Conservation (phyloP, 2,797 vertebrate genomes). For the Neosalanx taihuensis region DNA sequence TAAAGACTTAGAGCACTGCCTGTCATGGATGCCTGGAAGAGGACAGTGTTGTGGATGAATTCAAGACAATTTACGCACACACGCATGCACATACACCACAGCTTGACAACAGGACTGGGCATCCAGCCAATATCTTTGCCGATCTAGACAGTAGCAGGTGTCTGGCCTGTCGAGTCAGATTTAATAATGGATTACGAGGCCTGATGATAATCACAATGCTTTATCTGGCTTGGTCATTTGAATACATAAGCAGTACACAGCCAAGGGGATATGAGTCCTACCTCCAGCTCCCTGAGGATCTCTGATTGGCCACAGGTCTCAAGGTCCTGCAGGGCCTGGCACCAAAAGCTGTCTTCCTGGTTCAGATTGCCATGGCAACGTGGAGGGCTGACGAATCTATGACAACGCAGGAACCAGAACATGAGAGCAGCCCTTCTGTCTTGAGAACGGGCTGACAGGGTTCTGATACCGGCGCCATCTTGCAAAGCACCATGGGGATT, state of each 20-base stretch:
- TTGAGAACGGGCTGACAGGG: slow-evolving; percentile 42
- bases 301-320: slow-evolving; percentile 98
- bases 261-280: slow-evolving; percentile 60
- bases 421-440: slow-evolving; percentile 75
- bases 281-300: slow-evolving; percentile 97
- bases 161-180: slow-evolving; percentile 52
- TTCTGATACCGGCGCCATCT: slow-evolving; percentile 32
- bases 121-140: slow-evolving; percentile 21
- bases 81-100: slow-evolving; percentile 5
- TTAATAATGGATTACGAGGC: slow-evolving; percentile 65
- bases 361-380: slow-evolving; percentile 83
- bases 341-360: slow-evolving; percentile 92
- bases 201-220: slow-evolving; percentile 61
- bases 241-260: background rate
- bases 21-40: slow-evolving; percentile 88
- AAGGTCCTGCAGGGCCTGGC: slow-evolving; percentile 95
- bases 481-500: slow-evolving; percentile 76
- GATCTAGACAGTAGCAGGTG: slow-evolving; percentile 46
- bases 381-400: slow-evolving; percentile 88
- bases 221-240: slow-evolving; percentile 46
- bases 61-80: background rate
- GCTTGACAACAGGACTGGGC: slow-evolving; percentile 31
- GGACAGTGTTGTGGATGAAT: slow-evolving; percentile 16
- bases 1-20: slow-evolving; percentile 84
- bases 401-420: slow-evolving; percentile 94